Evolutionary conservation across 2,888 invertebrate species (phyloP), one percentile per base, ranked within the genome.

Genomic region (Meghimatium bilineatum): DNA sequence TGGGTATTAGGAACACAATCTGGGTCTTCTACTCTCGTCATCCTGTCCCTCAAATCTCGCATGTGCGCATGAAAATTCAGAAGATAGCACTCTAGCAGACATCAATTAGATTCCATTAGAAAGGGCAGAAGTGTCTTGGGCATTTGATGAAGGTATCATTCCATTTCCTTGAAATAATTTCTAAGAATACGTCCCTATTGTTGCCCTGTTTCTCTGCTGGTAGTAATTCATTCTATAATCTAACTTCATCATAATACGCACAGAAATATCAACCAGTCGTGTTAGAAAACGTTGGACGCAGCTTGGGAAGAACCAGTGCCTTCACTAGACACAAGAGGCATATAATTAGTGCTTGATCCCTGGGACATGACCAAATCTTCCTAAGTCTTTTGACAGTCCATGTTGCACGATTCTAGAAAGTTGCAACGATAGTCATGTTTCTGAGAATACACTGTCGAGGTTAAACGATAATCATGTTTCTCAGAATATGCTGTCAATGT

Each of bases 51-150:
- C 77, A 49, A 72, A 72, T 81, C 78, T 81, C 60, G 71, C 78
- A 66, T 82, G 82, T 52, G 82, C 82, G 52, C 82, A 82, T 82
- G 82, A 76, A 82, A 82, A 82, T 76, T 82, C 60, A 75, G 76
- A 60, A 56, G 66, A 44, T 14, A 23, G 66, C 52, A 32, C 74
- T 63, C 44, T 34, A 32, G 82, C 76, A 32, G 66, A 17, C 75
- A 67, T 66, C 75, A 82, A 82, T 82, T 82, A 82, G 82, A 82
- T 82, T 82, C 76, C 82, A 82, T 82, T 82, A 82, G 36, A 74
- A 32, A 20, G 74, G 49, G 10, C 56, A 38, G 81, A 52, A 49
- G 36, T 52, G 60, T 38, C 76, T 32, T 63, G 44, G 63, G n/a
- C 76, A 60, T 34, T 60, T 34, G 60, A 17, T 17, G 38, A 63